These are phyloP conservation scores for Coenobita brevimanus DNA, from an alignment of 1,140 invertebrate species.

Conservation along the genomic window DNA sequence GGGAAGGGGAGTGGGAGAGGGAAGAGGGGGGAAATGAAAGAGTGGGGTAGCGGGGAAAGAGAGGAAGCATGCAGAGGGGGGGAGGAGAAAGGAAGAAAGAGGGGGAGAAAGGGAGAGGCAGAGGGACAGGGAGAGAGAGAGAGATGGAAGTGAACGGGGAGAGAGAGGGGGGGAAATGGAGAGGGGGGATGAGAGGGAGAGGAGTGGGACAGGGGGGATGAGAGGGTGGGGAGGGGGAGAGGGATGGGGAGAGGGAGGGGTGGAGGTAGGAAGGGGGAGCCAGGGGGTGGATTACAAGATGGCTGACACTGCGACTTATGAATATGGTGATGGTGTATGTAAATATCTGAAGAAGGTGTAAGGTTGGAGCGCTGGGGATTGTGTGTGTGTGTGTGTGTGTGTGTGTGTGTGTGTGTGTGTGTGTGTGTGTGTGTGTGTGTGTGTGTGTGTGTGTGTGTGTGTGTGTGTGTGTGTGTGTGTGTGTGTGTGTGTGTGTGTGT, in stretches of 20 bases:
- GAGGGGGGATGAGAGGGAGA: neutral
- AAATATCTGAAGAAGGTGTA: slow-evolving; percentile 9
- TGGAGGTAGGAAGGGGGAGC: no score
- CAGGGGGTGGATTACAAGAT: slow-evolving; percentile 31
- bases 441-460: slow-evolving; percentile 5
- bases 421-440: neutral
- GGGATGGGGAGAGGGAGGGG: no score
- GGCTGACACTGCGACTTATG: slow-evolving; percentile 22
- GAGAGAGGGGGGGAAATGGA: no score
- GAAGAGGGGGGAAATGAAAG: neutral
- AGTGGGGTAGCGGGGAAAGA: slow-evolving; percentile 10
- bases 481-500: neutral
- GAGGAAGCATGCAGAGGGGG: no score
- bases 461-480: slow-evolving; percentile 3
- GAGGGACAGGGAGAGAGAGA: no score
- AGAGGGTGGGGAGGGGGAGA: no score
- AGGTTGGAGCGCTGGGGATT: neutral
- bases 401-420: neutral
- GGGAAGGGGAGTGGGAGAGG: neutral
- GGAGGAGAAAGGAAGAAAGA: no score
- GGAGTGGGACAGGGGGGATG: no score
- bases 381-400: neutral
- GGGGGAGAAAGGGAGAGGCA: no score
- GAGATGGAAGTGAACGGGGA: no score
- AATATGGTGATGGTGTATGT: slow-evolving; percentile 40